phyloP scores from a whole-genome alignment of 2,113 vertebrate species.

The Albula glossodonta region DNA sequence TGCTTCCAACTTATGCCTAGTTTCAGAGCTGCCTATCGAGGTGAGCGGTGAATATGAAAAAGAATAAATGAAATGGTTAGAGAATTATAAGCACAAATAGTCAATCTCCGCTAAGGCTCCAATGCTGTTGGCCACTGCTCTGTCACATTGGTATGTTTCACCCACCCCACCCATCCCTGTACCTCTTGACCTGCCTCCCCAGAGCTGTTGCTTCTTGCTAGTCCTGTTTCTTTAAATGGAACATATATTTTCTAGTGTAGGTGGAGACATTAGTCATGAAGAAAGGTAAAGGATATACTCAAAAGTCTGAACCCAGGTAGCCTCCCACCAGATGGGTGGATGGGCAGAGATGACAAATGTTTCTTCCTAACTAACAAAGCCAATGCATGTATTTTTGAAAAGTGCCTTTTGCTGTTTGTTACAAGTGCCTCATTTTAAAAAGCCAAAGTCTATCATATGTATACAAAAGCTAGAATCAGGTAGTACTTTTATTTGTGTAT shows the following conservation, averaged over 20 bases:
- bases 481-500: neutral
- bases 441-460: conserved; percentile 14
- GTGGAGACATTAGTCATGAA: neutral
- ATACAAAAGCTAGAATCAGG: conserved; percentile 15
- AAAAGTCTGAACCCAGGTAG: neutral
- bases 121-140: neutral
- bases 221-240: neutral
- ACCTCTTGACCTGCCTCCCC: neutral
- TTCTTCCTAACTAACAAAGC: neutral
- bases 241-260: neutral
- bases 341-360: neutral
- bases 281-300: neutral
- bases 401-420: conserved; percentile 22
- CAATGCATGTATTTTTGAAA: neutral
- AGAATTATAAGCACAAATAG: conserved; percentile 28
- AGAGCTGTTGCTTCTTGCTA: neutral
- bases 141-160: neutral
- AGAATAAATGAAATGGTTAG: conserved; percentile 18
- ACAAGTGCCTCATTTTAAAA: conserved; percentile 27
- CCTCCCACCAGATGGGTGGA: neutral
- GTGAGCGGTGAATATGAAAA: neutral
- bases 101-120: conserved; percentile 12
- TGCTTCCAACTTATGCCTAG: neutral
- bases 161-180: neutral
- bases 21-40: neutral